phyloP scores from a whole-genome alignment of 2,113 vertebrate genomes.

The Dicentrarchus labrax region DNA sequence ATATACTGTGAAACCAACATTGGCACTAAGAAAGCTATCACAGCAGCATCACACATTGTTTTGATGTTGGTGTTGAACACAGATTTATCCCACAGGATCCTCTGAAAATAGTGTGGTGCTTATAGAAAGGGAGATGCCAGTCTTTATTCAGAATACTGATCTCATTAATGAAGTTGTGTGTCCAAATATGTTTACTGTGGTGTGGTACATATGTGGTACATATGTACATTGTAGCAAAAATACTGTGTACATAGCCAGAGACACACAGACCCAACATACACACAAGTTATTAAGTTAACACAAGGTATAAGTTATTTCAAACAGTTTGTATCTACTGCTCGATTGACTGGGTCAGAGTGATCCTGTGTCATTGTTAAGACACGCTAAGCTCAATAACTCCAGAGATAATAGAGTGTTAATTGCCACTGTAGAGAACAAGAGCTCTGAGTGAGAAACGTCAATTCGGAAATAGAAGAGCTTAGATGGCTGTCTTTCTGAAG shows the following conservation, averaged over 20 bases:
- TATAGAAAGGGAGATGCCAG: not conserved
- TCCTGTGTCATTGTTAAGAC: slow-evolving; percentile 66
- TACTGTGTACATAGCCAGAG: not conserved
- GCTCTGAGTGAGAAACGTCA: slow-evolving; percentile 50
- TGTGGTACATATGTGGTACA: not conserved
- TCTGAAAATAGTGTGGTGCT: not conserved
- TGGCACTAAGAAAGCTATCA: not conserved
- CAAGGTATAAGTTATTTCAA: not conserved
- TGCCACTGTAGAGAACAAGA: slow-evolving; percentile 63
- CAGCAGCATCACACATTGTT: not conserved
- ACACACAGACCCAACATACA: not conserved
- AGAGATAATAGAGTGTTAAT: slow-evolving; percentile 74
- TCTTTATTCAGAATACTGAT: not conserved
- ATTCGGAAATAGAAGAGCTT: slow-evolving; percentile 64
- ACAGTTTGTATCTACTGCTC: slow-evolving; percentile 9
- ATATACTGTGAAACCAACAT: not conserved
- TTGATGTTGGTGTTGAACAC: not conserved
- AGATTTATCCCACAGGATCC: not conserved
- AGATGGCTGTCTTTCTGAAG: slow-evolving; percentile 65
- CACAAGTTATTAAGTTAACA: not conserved
- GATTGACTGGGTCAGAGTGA: slow-evolving; percentile 61
- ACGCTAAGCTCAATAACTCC: slow-evolving; percentile 60
- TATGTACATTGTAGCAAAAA: not conserved
- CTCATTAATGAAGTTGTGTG: not conserved
- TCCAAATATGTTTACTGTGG: not conserved